phyloP scores from a whole-genome alignment of 2,888 invertebrate species.

The Ichneumoninae sp. region DNA sequence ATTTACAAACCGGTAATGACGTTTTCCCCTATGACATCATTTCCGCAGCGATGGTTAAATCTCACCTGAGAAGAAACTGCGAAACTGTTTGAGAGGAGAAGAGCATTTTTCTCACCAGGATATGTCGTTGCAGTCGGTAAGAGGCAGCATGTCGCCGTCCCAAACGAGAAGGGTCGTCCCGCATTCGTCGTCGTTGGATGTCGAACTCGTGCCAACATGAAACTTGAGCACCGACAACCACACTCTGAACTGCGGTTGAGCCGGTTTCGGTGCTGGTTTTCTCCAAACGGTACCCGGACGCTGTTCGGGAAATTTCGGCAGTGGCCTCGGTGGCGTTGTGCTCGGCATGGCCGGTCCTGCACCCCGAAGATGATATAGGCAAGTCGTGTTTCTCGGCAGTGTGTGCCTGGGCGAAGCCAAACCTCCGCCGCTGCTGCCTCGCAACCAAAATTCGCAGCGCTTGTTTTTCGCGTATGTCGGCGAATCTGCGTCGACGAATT shows the following conservation, averaged over 20 bases:
- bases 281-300: conserved; percentile 84
- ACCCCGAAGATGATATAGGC: conserved; percentile 93
- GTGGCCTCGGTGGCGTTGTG: conserved; percentile 84
- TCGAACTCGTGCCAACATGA: conserved; percentile 90
- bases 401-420: conserved; percentile 94
- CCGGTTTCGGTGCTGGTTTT: conserved; percentile 85
- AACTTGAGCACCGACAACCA: conserved; percentile 95
- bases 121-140: conserved; percentile 92
- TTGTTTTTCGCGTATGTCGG: conserved; percentile 94
- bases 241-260: conserved; percentile 90
- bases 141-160: conserved; percentile 89
- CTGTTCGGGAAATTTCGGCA: conserved; percentile 83
- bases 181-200: conserved; percentile 91
- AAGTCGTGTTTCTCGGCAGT: conserved; percentile 94
- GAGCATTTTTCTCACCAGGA: conserved; percentile 88
- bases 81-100: neutral
- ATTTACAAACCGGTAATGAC: neutral
- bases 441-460: conserved; percentile 94
- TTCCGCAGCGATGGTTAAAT: neutral
- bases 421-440: conserved; percentile 92
- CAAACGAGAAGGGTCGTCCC: conserved; percentile 93
- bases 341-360: conserved; percentile 86
- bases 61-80: neutral
- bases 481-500: conserved; percentile 93
- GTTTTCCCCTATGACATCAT: neutral